phyloP scores from a whole-genome alignment of 2,113 vertebrate genomes.

The Athene noctua region DNA sequence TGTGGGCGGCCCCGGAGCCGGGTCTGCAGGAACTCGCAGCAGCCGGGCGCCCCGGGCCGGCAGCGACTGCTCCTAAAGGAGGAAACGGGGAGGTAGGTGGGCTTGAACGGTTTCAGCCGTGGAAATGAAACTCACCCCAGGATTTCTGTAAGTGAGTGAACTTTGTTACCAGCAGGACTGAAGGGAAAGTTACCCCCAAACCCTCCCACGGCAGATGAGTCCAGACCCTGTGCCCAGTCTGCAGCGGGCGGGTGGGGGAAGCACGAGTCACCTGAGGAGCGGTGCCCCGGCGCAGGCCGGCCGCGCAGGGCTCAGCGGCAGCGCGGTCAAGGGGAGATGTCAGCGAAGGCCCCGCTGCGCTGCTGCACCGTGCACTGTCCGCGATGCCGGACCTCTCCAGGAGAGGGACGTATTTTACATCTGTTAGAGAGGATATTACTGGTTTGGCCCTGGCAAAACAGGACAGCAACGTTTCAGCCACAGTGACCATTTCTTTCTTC shows the following conservation, averaged over 20 bases:
- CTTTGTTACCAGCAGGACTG: background rate
- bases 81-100: background rate
- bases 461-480: background rate
- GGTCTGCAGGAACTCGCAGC: background rate
- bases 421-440: background rate
- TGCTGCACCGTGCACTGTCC: accelerated
- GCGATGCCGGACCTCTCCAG: accelerated
- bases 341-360: background rate
- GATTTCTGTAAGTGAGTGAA: background rate
- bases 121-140: background rate
- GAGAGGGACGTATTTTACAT: accelerated
- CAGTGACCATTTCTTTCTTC: background rate
- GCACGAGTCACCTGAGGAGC: background rate
- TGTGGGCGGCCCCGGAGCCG: accelerated
- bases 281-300: no score
- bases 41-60: background rate
- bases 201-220: background rate
- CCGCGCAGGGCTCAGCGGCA: no score
- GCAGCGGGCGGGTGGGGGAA: no score
- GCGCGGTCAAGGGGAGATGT: accelerated
- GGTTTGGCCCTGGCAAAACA: background rate
- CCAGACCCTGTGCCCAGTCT: background rate
- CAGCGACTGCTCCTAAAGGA: accelerated
- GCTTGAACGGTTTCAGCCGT: background rate
- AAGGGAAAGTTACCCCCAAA: background rate